Percentiles rank a stretch among this genome's conserved stretches.
Evolutionary conservation across 1,140 invertebrate genomes (phyloP).

Genomic region (Trialeurodes vaporariorum): DNA sequence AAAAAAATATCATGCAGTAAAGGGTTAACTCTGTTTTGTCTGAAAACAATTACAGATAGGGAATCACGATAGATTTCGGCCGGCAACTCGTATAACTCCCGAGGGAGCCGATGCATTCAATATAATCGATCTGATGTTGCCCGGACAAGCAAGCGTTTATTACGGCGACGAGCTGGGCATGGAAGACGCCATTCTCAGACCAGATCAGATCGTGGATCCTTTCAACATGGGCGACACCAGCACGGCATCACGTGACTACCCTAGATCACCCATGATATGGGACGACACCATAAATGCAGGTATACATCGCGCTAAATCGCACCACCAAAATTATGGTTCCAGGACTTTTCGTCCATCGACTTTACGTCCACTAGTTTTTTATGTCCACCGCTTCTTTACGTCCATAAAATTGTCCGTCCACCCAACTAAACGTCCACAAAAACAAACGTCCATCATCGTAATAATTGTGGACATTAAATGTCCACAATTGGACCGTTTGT

Average conservation of each 20-base stretch:
- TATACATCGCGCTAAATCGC: no score
- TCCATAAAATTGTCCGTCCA: no score
- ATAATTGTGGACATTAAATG: no score
- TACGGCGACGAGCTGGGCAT: constrained; percentile 71
- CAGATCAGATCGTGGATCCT: constrained; percentile 39
- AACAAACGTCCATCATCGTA: no score
- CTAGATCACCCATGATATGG: constrained; percentile 67
- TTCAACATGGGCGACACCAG: constrained; percentile 25
- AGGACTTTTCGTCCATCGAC: no score
- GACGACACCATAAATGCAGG: constrained; percentile 31
- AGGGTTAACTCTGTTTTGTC: no score
- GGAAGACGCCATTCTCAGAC: constrained; percentile 44
- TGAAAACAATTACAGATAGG: constrained; percentile 46
- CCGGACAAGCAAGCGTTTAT: constrained; percentile 60
- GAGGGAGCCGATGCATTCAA: constrained; percentile 48
- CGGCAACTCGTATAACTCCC: constrained; percentile 43
- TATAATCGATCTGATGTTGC: constrained; percentile 51
- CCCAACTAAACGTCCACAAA: no score
- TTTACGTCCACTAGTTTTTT: no score
- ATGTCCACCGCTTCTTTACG: no score
- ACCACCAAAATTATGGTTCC: no score
- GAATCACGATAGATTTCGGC: constrained; percentile 47
- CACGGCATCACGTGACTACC: constrained; percentile 44
- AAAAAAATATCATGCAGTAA: no score
- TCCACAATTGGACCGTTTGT: no score